Base-by-base conservation (phyloP, 2,797 vertebrate species). In the Pitangus sulphuratus region DNA sequence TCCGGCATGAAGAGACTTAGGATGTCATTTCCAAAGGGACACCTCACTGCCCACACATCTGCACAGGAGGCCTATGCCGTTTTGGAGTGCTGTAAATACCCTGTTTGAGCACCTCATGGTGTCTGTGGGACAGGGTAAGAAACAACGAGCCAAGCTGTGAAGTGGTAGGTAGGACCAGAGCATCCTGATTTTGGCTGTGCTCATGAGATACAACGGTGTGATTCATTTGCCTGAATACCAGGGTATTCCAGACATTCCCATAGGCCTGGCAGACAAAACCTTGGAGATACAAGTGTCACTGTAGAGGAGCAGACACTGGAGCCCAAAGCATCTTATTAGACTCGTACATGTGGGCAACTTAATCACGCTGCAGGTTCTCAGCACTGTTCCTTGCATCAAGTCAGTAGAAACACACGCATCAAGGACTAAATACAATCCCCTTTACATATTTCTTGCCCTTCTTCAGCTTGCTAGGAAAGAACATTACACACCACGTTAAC, bases 381-480 rank as follows among this genome's bases (percentile, higher is more conserved):
- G 37, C 22, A 48, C 12, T 12, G 7, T 45, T 86, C 39, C 21
- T 78, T 66, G 17, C 22, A 58, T 33, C 12, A 65, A 37, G 31
- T 58, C 54, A 69, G 47, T 7, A 81, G 61, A 75, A 83, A 71
- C 4, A 8, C 31, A 42, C 2, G 1, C 31, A 37, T 22, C 40
- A 71, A 58, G 31, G 39, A 28, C 47, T 79, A 84, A 76, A 65
- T n/a, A 18, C 1, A 18, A 71, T 44, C 37, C 33, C 56, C 50
- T 65, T 45, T 33, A 66, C 11, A 1, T 15, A 66, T 45, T 90
- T 64, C 19, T 83, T 71, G 45, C 18, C 37, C 37, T 89, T 76
- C 74, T 79, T 81, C 72, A 88, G 42, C 69, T 65, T 76, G 47
- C 74, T 71, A 40, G 69, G 35, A 91, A 71, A 87, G 76, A 92